Conservation (phyloP, 2,113 vertebrate species). For the Oxyura jamaicensis region DNA sequence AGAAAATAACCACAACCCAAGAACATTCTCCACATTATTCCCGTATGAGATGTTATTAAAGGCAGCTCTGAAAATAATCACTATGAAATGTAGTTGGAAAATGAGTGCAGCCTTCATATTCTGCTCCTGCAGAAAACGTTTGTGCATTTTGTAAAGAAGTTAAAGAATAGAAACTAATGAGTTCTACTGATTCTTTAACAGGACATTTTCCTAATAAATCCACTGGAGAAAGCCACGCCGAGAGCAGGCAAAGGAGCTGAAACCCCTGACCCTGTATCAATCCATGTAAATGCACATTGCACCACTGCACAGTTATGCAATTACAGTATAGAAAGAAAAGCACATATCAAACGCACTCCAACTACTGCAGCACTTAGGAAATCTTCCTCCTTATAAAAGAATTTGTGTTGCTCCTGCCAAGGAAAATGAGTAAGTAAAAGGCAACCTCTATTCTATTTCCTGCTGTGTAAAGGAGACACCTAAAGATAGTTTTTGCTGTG, state of each 20-base stretch:
- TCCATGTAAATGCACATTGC: neutral
- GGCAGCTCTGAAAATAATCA: neutral
- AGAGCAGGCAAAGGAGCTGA: neutral
- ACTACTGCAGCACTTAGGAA: accelerated
- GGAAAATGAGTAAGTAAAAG: neutral
- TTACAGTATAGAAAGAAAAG: neutral
- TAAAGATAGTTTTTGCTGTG: neutral
- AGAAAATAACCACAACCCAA: neutral
- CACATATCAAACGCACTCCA: neutral
- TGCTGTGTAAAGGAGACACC: neutral
- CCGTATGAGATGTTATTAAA: neutral
- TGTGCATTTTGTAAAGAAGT: neutral
- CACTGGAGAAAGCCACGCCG: neutral
- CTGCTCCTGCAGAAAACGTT: neutral
- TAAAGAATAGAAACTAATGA: neutral
- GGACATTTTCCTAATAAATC: neutral
- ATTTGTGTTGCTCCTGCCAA: neutral
- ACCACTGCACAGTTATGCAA: neutral
- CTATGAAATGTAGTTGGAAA: neutral
- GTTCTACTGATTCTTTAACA: neutral
- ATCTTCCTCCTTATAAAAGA: neutral
- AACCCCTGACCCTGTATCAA: neutral
- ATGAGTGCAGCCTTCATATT: neutral
- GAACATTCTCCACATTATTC: neutral
- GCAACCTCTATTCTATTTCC: neutral